Base-by-base conservation (phyloP, 2,888 invertebrate species). In the Loripinus fragilis region DNA sequence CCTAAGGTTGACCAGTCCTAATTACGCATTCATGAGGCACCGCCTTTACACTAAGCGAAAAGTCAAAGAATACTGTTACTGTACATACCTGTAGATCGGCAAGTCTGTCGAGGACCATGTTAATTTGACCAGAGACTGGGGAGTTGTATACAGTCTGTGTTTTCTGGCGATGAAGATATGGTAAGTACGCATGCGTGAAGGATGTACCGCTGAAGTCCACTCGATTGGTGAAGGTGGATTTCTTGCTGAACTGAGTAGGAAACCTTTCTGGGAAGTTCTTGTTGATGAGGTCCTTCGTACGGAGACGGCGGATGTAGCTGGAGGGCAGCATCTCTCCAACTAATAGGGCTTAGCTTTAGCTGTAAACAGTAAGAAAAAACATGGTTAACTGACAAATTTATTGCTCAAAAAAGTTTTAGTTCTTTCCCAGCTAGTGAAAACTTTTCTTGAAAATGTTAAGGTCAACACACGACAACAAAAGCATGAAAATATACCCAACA, bases 81-180 rank as follows among this genome's bases (percentile, higher is more conserved):
- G 12, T 38, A 8, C 12, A 28, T 60, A 60, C 60, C 60, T 60
- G 60, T 3, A 60, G 73, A 35, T 81, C 80, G 17, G 83, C 78
- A 10, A 83, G 66, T 28, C 75, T 74, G 28, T 83, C 72, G 3
- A 83, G 74, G 0, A 83, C 83, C 38, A 78, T 41, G 30, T 79
- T 83, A 3, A 83, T 83, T 65, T 83, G 83, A 25, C 83, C 83
- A 15, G 80, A 83, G 2, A 83, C 83, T 33, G 72, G 60, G 0
- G 83, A 81, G 23, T 60, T 50, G 50, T 64, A 72, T 33, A 74
- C 41, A 12, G 81, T 81, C 23, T 73, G 68, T 3, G 83, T 83
- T 35, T 69, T 60, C 50, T 83, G 80, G 10, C 83, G 70, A 8
- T 74, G 55, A 15, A 83, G 17, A 41, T 55, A 70, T 0, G 83